phyloP scores from a whole-genome alignment of 2,888 invertebrate genomes.

The Leptopilina drosophilae region DNA sequence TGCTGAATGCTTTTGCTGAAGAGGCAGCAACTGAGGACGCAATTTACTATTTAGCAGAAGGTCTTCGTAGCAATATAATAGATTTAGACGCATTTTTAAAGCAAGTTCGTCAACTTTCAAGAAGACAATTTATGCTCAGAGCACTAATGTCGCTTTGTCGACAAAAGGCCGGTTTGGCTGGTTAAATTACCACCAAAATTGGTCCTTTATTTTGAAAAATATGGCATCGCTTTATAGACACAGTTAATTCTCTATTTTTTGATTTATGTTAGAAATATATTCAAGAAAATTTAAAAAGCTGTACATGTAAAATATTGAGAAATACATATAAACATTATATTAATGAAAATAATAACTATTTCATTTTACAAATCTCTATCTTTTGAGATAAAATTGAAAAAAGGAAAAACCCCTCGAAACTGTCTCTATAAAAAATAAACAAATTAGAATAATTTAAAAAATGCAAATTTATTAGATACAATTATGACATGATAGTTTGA shows the following conservation, averaged over 20 bases:
- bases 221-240: constrained; percentile 10
- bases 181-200: constrained; percentile 76
- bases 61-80: constrained; percentile 92
- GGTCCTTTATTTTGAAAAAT: neutral
- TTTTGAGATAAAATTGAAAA: too few species aligned
- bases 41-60: constrained; percentile 98
- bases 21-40: constrained; percentile 99
- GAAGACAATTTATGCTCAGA: constrained; percentile 96
- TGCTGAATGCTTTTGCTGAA: constrained; percentile 96
- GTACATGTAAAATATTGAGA: constrained; percentile 26
- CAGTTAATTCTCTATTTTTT: constrained; percentile 22
- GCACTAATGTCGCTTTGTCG: constrained; percentile 98
- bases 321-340: constrained; percentile 27
- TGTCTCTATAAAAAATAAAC: neutral
- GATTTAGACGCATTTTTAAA: constrained; percentile 97
- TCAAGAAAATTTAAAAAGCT: constrained; percentile 11
- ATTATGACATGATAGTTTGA: constrained; percentile 20
- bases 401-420: too few species aligned
- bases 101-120: constrained; percentile 95
- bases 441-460: constrained; percentile 16
- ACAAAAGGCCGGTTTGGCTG: constrained; percentile 92
- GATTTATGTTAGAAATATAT: constrained; percentile 29
- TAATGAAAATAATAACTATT: constrained; percentile 7
- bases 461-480: constrained; percentile 33
- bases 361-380: neutral